Percentiles rank a stretch among this genome's conserved stretches.
phyloP scores from a whole-genome alignment of 2,113 vertebrate genomes.

The Anser brachyrhynchus region DNA sequence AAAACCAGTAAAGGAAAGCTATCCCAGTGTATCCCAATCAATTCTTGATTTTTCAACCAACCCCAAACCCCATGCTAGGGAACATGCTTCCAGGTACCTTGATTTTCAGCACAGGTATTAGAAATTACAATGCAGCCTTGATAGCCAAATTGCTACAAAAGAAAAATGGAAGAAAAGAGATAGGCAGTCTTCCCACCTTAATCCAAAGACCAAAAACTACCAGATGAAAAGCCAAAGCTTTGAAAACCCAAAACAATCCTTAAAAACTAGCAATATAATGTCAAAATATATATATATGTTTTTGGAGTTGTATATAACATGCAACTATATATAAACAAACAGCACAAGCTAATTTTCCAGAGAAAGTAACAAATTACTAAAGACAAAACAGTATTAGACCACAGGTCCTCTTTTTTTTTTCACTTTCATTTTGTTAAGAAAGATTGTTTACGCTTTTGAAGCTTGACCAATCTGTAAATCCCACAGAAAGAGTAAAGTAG shows the following conservation, averaged over 20 bases:
- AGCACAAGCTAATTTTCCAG: not conserved
- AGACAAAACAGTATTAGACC: conserved; percentile 1
- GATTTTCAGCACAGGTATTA: not conserved
- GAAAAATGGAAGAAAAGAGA: not conserved
- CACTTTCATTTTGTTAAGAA: not conserved
- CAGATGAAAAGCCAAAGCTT: not conserved
- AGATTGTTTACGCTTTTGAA: not conserved
- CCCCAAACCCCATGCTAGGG: not conserved
- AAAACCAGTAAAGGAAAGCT: not conserved
- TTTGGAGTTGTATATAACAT: not conserved
- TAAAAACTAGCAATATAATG: not conserved
- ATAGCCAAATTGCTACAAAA: not conserved
- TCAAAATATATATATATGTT: not conserved
- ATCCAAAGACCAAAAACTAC: not conserved
- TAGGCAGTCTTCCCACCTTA: not conserved
- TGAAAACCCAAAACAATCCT: not conserved
- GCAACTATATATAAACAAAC: not conserved
- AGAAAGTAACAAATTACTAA: conserved; percentile 1
- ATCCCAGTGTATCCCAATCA: not conserved
- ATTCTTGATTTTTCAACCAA: not conserved
- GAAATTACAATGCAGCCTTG: not conserved
- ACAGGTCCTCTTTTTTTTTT: not conserved
- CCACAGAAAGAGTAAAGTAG: not conserved
- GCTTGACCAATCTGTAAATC: not conserved
- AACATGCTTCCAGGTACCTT: not conserved